These are phyloP conservation scores for Neolamprologus hecqui DNA, from an alignment of 2,113 vertebrate species.

Conservation along the genomic window DNA sequence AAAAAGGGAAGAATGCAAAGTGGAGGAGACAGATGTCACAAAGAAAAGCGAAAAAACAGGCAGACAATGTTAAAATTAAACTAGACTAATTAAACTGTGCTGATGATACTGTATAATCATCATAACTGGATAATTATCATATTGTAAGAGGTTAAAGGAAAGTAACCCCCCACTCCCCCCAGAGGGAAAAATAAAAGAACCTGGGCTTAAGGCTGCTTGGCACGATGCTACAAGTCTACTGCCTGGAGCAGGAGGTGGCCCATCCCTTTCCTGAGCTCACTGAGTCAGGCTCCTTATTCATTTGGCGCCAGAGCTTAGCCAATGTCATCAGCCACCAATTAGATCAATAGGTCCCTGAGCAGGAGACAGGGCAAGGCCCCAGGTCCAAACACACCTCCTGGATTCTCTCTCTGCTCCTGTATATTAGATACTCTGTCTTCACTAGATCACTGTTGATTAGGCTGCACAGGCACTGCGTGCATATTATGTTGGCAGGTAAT, in stretches of 20 bases:
- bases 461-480: slow-evolving; percentile 23
- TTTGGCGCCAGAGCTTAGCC: slow-evolving; percentile 59
- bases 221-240: slow-evolving; percentile 7
- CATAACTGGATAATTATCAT: not conserved
- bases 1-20: not conserved
- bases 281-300: slow-evolving; percentile 62
- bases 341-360: slow-evolving; percentile 61
- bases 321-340: slow-evolving; percentile 57
- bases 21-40: not conserved
- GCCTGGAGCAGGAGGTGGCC: slow-evolving; percentile 29
- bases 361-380: slow-evolving; percentile 29
- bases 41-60: not conserved
- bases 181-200: not conserved
- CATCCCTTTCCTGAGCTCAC: slow-evolving; percentile 36
- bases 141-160: slow-evolving; percentile 11
- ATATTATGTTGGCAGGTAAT: slow-evolving; percentile 54
- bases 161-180: not conserved
- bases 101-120: not conserved
- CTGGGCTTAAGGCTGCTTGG: slow-evolving; percentile 28
- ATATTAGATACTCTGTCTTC: slow-evolving; percentile 51
- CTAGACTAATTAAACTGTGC: not conserved
- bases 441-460: slow-evolving; percentile 57
- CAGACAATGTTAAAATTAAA: not conserved
- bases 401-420: not conserved
- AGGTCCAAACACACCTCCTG: slow-evolving; percentile 14